Evolutionary conservation across 35 echinoderm and acorn worm genomes (phyloP), one percentile per base, ranked within the genome.

Genomic region (Apostichopus japonicus): DNA sequence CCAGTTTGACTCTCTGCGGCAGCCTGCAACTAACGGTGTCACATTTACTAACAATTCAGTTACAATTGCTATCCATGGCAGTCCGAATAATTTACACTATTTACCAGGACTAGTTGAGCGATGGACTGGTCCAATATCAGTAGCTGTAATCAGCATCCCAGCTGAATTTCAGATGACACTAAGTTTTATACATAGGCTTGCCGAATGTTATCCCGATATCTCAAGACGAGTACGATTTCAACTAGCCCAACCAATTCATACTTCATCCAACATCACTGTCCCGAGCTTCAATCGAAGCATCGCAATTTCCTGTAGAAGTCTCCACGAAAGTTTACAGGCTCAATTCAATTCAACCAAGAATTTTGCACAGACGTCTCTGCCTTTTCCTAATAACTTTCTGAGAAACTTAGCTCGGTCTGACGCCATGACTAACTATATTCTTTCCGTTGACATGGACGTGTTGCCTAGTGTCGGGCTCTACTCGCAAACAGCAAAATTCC

Each of bases 81-180:
- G 79, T 21, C 9, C 79, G 17, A 44, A 83, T 17, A 83, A 83
- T 54, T 55, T 83, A 8, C 51, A 55, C 9, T 83, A 83, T 83
- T 55, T 83, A 10, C 79, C 79, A 13, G 54, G 7, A 16, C 44
- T 83, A 5, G 5, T 83, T 83, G 79, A n/a, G 8, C 44, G 79
- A 9, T 83, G 79, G 79, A 55, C 44, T 83, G 79, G 79, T 13
- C 79, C 79, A 54, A 33, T 83, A 4, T 83, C 79, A 17, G 13
- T 83, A 19, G 79, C 79, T 54, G n/a, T 83, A 53, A 83, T 83
- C 24, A 83, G 33, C 52, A n/a, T 6, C 1, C n/a, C 79, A 44
- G 5, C 10, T 0, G 52, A 83, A 24, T 83, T 54, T 83, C 27
- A 55, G 24, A 6, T 10, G 5, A 54, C 51, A 54, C 6, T 83